These are phyloP conservation scores for Aphaenogaster rudis DNA, from an alignment of 1,140 invertebrate species.

Conservation along the genomic window DNA sequence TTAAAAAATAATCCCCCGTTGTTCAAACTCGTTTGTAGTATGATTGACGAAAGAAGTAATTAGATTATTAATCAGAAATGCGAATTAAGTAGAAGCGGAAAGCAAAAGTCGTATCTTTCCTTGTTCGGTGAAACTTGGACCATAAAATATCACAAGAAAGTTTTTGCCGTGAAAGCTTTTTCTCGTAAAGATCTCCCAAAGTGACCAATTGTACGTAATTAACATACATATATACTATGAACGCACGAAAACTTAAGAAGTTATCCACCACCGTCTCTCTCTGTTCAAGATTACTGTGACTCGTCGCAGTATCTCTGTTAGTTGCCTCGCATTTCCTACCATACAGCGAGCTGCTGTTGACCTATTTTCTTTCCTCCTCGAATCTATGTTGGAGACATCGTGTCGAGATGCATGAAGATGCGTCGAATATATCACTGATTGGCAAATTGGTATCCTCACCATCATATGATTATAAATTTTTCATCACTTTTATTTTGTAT, in stretches of 20 bases:
- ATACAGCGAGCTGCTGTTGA: neutral
- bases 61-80: constrained; percentile 15
- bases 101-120: constrained; percentile 36
- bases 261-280: neutral
- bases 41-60: constrained; percentile 33
- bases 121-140: constrained; percentile 54
- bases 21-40: neutral
- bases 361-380: neutral
- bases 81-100: constrained; percentile 15
- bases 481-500: neutral
- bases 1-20: constrained; percentile 52
- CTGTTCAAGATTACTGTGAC: neutral
- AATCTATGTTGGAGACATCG: neutral
- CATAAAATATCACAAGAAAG: constrained; percentile 65
- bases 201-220: constrained; percentile 73
- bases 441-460: neutral
- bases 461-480: neutral
- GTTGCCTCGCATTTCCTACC: constrained; percentile 8
- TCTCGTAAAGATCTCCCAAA: constrained; percentile 36
- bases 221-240: constrained; percentile 58
- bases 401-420: neutral
- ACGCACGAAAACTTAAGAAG: constrained; percentile 26
- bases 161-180: constrained; percentile 66
- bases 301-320: neutral
- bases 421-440: neutral